phyloP scores from a whole-genome alignment of 2,888 invertebrate genomes.

The Pammene fasciana region DNA sequence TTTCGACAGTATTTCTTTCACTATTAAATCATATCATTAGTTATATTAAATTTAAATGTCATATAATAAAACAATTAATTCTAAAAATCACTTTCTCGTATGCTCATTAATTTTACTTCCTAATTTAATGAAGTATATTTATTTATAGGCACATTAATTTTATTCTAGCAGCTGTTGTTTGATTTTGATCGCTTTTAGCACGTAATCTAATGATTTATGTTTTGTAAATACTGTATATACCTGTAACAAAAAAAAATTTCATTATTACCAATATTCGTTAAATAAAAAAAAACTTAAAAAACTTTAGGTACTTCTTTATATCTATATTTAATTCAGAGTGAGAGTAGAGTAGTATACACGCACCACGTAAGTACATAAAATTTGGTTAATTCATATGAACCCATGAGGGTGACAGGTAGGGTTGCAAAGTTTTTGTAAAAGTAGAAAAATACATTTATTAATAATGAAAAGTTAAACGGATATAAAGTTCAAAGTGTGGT shows the following conservation, averaged over 20 bases:
- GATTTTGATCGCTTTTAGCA: conserved; percentile 20
- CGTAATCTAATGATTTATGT: conserved; percentile 11
- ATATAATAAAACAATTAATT: not conserved
- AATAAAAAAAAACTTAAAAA: not conserved
- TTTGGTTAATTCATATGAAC: too few relatives aligned
- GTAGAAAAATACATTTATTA: too few relatives aligned
- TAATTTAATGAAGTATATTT: conserved; percentile 20
- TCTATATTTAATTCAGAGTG: too few relatives aligned
- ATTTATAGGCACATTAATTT: conserved; percentile 40
- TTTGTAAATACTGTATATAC: conserved; percentile 12
- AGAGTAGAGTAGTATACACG: too few relatives aligned
- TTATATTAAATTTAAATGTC: not conserved
- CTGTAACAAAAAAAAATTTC: conserved; percentile 31
- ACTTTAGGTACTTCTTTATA: too few relatives aligned
- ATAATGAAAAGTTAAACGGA: not conserved
- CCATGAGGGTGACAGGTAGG: too few relatives aligned
- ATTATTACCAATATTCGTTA: not conserved
- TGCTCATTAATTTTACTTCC: not conserved
- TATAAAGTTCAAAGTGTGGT: not conserved
- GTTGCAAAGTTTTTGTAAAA: too few relatives aligned
- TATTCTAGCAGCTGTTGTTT: conserved; percentile 29
- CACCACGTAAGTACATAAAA: too few relatives aligned
- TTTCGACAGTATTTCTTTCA: too few relatives aligned
- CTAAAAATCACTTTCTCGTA: conserved; percentile 3
- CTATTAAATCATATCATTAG: not conserved